Conservation (phyloP, 2,888 invertebrate species). For the Yponomeuta plumbellus region DNA sequence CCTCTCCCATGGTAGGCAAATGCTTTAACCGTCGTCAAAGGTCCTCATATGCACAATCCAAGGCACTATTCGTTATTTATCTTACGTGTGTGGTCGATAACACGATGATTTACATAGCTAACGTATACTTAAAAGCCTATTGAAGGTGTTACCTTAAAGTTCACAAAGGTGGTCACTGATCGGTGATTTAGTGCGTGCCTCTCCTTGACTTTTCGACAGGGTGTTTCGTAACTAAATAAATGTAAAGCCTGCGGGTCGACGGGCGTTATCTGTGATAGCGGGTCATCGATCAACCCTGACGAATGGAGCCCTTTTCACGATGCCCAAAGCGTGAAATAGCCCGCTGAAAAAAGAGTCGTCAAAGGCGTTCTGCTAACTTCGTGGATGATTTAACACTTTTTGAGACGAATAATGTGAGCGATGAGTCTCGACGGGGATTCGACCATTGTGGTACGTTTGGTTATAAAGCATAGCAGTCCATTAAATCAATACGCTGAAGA, state of each 20-base stretch:
- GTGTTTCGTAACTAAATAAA: background rate
- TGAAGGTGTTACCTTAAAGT: background rate
- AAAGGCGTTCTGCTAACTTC: conserved; percentile 5
- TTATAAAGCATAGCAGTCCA: background rate
- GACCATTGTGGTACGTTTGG: background rate
- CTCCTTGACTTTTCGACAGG: background rate
- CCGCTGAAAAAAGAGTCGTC: conserved; percentile 11
- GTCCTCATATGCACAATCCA: too few species aligned
- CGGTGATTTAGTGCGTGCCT: background rate
- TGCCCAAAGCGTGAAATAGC: conserved; percentile 12
- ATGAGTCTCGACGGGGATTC: background rate
- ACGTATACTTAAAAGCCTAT: background rate
- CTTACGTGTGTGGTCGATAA: background rate
- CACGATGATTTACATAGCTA: background rate
- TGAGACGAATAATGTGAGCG: background rate
- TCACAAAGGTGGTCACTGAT: background rate
- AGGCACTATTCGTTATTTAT: too few species aligned
- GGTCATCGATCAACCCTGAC: conserved; percentile 23
- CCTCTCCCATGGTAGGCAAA: too few species aligned
- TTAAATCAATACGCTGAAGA: too few species aligned
- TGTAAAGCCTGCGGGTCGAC: conserved; percentile 23
- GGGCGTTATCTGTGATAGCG: conserved; percentile 20
- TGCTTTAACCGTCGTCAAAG: too few species aligned
- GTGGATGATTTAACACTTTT: conserved; percentile 1
- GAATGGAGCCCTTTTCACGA: conserved; percentile 9